phyloP scores from a whole-genome alignment of 2,888 invertebrate genomes.

The Trachelus troglodyta region DNA sequence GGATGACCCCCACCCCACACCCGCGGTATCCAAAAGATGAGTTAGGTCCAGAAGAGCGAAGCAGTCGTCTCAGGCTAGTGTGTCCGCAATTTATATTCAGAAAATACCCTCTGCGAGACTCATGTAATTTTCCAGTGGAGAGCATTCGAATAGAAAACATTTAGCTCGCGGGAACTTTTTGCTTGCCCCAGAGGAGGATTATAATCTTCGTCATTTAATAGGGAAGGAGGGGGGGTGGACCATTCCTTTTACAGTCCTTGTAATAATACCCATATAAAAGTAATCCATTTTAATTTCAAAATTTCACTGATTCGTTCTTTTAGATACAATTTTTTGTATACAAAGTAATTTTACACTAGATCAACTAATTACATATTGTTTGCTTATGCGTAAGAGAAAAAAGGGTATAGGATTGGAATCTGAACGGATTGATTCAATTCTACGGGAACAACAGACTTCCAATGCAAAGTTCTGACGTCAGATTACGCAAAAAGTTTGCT shows the following conservation, averaged over 20 bases:
- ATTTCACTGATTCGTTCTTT: not conserved
- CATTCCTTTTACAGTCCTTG: not conserved
- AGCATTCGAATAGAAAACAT: conserved; percentile 49
- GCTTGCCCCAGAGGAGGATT: not conserved
- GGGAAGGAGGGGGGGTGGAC: not conserved
- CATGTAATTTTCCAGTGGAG: conserved; percentile 48
- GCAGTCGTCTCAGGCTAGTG: conserved; percentile 29
- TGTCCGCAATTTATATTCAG: conserved; percentile 50
- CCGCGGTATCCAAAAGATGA: conserved; percentile 27
- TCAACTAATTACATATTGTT: no score
- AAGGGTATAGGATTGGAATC: not conserved
- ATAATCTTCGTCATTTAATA: not conserved
- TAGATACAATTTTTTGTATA: not conserved
- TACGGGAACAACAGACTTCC: not conserved
- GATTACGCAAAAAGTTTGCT: not conserved
- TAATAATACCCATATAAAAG: not conserved
- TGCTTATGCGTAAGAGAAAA: not conserved
- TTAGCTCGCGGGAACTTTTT: conserved; percentile 16
- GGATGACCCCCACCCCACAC: conserved; percentile 29
- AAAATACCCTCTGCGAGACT: conserved; percentile 38
- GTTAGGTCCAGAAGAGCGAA: conserved; percentile 28
- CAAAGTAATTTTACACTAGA: no score
- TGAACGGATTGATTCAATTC: not conserved
- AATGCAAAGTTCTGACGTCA: not conserved
- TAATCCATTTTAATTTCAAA: not conserved